phyloP scores from a whole-genome alignment of 2,888 invertebrate species.

The Platerodrilus igneus region DNA sequence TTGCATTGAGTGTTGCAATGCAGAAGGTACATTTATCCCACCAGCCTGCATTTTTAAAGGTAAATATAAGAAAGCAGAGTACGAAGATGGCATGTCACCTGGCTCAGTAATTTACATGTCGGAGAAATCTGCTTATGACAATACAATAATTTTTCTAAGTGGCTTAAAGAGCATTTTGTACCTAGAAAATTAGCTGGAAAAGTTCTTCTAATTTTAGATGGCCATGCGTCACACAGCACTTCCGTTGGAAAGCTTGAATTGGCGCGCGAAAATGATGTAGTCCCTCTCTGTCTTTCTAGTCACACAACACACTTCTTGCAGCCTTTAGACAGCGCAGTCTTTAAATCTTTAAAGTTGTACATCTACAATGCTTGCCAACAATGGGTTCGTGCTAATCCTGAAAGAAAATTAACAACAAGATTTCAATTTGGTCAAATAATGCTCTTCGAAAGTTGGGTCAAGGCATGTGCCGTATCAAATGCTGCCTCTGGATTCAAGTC shows the following conservation, averaged over 20 bases:
- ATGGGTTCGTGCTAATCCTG: conserved; percentile 16
- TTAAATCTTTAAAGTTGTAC: conserved; percentile 17
- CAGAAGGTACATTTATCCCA: conserved; percentile 31
- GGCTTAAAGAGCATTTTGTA: conserved; percentile 23
- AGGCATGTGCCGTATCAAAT: conserved; percentile 25
- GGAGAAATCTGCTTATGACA: conserved; percentile 34
- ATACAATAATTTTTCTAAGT: too few relatives aligned
- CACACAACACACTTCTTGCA: conserved; percentile 24
- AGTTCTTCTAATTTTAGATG: conserved; percentile 19
- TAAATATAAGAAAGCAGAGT: conserved; percentile 27
- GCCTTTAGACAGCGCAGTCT: conserved; percentile 18
- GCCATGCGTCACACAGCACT: conserved; percentile 19
- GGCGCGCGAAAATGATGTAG: too few relatives aligned
- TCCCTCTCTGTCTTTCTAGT: conserved; percentile 18
- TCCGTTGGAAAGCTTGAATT: too few relatives aligned
- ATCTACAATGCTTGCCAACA: conserved; percentile 13
- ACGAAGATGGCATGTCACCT: conserved; percentile 24
- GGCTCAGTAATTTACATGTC: conserved; percentile 29
- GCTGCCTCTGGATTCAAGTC: conserved; percentile 25
- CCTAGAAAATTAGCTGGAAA: conserved; percentile 19
- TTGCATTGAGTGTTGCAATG: conserved; percentile 34
- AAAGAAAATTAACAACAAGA: conserved; percentile 18
- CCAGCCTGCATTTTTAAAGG: conserved; percentile 31
- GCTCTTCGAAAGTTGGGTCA: conserved; percentile 22
- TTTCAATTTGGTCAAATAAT: conserved; percentile 25